Evolutionary conservation across 2,888 invertebrate species (phyloP), one percentile per base, ranked within the genome.

Genomic region (Leptogaster cylindrica): DNA sequence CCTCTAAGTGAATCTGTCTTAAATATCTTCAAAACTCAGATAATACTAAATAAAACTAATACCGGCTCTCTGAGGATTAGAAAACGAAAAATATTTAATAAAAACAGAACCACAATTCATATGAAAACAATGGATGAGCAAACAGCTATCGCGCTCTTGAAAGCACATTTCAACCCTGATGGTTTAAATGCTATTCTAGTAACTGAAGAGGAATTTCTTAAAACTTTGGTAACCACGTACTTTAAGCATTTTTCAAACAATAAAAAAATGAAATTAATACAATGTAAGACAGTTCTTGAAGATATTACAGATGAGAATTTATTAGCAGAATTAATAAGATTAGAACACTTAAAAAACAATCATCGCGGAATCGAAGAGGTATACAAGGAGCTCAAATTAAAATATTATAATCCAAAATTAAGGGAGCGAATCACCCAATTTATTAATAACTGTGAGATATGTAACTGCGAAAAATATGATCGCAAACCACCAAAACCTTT

Each of bases 1-100:
- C 14, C 55, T 12, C 3, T 10, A 7, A 55, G 20, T 10, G 12
- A 55, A 33, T 55, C 39, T 2, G 8, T 23, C 7, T 12, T 39
- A 10, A 58, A 58, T n/a, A 12, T 41, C 8, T 41, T 58, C 8
- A 23, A 58, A 58, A 20, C 10, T 3, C 25, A 58, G 16, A 25
- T 58, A 0, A 14, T 28, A 10, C n/a, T 51, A 10, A 5, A 25
- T 2, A 51, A 27, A 28, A 14, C 51, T 1, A 51, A 4, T 5
- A 7, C 36, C 10, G 36, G 36, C 10, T 36, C 36, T 5, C 10
- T 36, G 3, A 36, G 36, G 14, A 8, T 36, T 3, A 36, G 8
- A 25, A 41, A 8, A 8, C 6, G 7, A 8, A 27, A 39, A 39
- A 41, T 41, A 6, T 58, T 58, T 25, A 16, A 41, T 23, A 58